These are phyloP conservation scores for Maniola hyperantus DNA, from an alignment of 2,888 invertebrate species.

Conservation along the genomic window DNA sequence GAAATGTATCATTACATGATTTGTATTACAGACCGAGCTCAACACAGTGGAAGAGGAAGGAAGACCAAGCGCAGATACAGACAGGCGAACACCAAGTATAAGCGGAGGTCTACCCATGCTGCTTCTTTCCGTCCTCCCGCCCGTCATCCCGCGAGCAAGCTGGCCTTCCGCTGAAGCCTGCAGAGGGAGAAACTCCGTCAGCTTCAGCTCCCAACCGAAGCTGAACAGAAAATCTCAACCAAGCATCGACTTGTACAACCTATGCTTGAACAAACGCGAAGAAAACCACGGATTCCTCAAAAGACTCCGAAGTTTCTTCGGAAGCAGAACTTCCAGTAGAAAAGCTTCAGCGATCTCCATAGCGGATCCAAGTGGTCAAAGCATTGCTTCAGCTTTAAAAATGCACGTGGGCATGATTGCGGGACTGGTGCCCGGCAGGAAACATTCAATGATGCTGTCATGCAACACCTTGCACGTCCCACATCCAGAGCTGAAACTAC, in stretches of 20 bases:
- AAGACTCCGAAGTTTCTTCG: conserved; percentile 83
- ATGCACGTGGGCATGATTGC: conserved; percentile 89
- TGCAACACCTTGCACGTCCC: conserved; percentile 84
- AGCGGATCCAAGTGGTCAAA: conserved; percentile 80
- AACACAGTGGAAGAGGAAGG: conserved; percentile 76
- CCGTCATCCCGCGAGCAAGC: conserved; percentile 89
- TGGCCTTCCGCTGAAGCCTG: conserved; percentile 89
- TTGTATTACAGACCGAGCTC: conserved; percentile 63
- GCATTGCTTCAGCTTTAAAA: conserved; percentile 86
- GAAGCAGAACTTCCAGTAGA: conserved; percentile 83
- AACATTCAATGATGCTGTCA: conserved; percentile 81
- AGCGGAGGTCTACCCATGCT: conserved; percentile 87
- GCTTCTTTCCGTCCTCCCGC: conserved; percentile 87
- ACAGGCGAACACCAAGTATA: conserved; percentile 84
- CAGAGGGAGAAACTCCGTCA: conserved; percentile 83
- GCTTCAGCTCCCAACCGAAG: conserved; percentile 86
- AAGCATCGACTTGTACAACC: conserved; percentile 82
- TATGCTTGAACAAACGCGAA: conserved; percentile 81
- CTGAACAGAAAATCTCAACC: conserved; percentile 82
- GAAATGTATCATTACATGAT: neutral
- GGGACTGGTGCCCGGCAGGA: conserved; percentile 86
- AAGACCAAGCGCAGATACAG: conserved; percentile 44
- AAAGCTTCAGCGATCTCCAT: conserved; percentile 87
- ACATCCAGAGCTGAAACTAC: conserved; percentile 65
- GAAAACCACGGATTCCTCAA: conserved; percentile 81